phyloP scores from a whole-genome alignment of 2,113 vertebrate species.

The Anarrhichthys ocellatus region DNA sequence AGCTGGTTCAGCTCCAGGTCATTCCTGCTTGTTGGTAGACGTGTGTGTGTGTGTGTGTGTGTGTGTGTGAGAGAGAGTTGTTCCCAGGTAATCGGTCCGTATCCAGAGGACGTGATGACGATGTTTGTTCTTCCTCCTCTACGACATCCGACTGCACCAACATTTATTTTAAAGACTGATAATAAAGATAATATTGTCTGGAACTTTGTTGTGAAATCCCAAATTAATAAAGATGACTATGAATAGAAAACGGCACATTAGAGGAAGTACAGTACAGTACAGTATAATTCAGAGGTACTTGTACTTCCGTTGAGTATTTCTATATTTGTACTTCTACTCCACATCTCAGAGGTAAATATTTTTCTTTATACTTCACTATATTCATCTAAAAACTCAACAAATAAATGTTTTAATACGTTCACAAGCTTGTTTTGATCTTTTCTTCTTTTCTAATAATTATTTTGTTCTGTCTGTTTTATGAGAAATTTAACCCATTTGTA shows the following conservation, averaged over 20 bases:
- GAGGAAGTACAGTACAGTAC: too few species aligned
- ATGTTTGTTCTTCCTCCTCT: slow-evolving; percentile 26
- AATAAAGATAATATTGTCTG: too few species aligned
- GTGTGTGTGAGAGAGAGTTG: neutral
- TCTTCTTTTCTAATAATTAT: neutral
- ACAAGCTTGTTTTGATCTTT: too few species aligned
- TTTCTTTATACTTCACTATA: neutral
- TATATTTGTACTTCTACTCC: neutral
- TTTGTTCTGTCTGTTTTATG: neutral
- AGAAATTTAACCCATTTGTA: too few species aligned
- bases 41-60: neutral
- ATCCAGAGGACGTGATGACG: slow-evolving; percentile 8
- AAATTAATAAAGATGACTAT: neutral
- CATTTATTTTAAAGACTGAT: neutral
- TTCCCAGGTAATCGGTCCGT: neutral
- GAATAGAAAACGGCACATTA: too few species aligned
- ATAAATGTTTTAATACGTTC: too few species aligned
- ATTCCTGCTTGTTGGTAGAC: neutral
- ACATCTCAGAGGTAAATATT: neutral
- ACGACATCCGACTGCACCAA: neutral
- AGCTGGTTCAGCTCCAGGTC: neutral
- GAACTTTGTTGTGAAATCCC: slow-evolving; percentile 21
- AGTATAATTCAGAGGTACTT: neutral
- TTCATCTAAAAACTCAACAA: too few species aligned
- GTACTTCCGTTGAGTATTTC: neutral